Conservation (phyloP, 2,888 invertebrate species). For the Stramonita haemastoma region DNA sequence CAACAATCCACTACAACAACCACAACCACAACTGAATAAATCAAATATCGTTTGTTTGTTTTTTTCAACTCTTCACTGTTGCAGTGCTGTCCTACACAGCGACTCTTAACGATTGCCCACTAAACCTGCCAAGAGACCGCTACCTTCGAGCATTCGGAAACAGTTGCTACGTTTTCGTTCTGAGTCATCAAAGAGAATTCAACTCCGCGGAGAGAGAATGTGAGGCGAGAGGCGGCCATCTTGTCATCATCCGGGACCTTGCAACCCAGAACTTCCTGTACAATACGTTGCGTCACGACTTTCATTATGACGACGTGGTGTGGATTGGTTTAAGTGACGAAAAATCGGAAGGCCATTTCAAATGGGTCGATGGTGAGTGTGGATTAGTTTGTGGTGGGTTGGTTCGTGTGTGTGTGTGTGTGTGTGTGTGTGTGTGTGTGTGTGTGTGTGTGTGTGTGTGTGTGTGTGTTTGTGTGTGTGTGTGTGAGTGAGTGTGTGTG, state of each 20-base stretch:
- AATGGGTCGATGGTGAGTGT: slow-evolving; percentile 39
- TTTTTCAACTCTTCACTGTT: not conserved
- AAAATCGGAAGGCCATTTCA: slow-evolving; percentile 18
- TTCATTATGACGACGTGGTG: not conserved
- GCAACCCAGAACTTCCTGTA: slow-evolving; percentile 36
- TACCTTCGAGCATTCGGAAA: not conserved
- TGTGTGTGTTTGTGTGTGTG: not conserved
- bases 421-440: not conserved
- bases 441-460: not conserved
- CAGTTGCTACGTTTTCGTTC: slow-evolving; percentile 40
- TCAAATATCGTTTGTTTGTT: not conserved
- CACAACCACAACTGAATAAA: no score
- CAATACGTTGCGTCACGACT: not conserved
- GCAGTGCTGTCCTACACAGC: not conserved
- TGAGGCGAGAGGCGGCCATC: slow-evolving; percentile 31
- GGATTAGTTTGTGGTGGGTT: not conserved
- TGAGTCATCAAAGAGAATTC: slow-evolving; percentile 27
- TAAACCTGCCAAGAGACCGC: not conserved
- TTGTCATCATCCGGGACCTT: slow-evolving; percentile 40
- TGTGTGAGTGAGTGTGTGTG: not conserved
- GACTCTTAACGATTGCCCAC: not conserved
- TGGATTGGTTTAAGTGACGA: slow-evolving; percentile 42
- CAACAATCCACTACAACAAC: no score
- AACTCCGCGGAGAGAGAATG: slow-evolving; percentile 38
- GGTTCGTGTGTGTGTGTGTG: not conserved